phyloP scores from a whole-genome alignment of 2,113 vertebrate species.

The Nanorana parkeri region DNA sequence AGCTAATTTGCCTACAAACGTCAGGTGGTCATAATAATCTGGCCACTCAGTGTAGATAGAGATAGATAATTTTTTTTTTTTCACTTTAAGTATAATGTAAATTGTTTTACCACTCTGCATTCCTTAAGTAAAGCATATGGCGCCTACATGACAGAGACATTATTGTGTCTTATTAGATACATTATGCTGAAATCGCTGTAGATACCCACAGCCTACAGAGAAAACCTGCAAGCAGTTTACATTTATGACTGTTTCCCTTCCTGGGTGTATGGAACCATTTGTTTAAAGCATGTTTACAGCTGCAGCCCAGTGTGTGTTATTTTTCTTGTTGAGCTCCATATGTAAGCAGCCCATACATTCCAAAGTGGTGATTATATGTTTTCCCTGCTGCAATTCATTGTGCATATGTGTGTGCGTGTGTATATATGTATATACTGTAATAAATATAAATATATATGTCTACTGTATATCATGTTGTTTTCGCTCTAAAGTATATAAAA shows the following conservation, averaged over 20 bases:
- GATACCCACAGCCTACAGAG: not conserved
- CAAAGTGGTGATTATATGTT: constrained; percentile 33
- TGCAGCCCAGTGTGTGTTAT: constrained; percentile 3
- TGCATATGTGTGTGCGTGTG: not conserved
- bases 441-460: too few species aligned
- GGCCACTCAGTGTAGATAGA: too few species aligned
- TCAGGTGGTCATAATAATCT: too few species aligned
- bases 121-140: not conserved
- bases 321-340: constrained; percentile 35
- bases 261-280: not conserved
- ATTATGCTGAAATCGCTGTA: not conserved
- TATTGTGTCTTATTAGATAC: not conserved
- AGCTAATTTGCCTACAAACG: too few species aligned
- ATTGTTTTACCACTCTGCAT: too few species aligned
- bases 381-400: not conserved
- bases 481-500: not conserved
- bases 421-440: too few species aligned
- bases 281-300: constrained; percentile 39
- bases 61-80: too few species aligned
- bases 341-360: constrained; percentile 45
- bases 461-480: too few species aligned
- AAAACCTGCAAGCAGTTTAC: constrained; percentile 22
- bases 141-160: not conserved
- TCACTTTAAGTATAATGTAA: too few species aligned
- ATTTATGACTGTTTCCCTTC: constrained; percentile 12